Conservation (phyloP, 2,888 invertebrate genomes). For the Meandrusa payeni region DNA sequence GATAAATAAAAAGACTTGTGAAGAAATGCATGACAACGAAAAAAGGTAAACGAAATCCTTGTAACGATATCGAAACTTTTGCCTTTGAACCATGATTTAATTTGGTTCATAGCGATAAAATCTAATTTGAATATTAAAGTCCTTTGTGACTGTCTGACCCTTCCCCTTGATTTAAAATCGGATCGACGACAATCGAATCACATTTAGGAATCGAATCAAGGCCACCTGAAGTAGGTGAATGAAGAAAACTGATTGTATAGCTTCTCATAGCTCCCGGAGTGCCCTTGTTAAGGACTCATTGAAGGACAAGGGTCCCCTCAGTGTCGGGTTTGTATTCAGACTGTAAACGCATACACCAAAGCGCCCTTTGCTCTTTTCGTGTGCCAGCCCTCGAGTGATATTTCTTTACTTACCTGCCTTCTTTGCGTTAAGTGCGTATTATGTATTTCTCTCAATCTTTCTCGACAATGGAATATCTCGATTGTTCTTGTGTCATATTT, state of each 20-base stretch:
- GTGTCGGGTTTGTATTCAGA: constrained; percentile 37
- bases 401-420: constrained; percentile 57
- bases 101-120: constrained; percentile 62
- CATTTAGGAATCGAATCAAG: constrained; percentile 69
- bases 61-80: constrained; percentile 31
- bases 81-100: too few relatives aligned
- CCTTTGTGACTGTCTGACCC: constrained; percentile 57
- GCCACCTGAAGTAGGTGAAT: constrained; percentile 67
- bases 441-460: constrained; percentile 38
- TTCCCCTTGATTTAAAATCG: constrained; percentile 51
- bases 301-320: constrained; percentile 63
- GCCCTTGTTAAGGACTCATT: constrained; percentile 72
- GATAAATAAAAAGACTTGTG: too few relatives aligned
- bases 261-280: constrained; percentile 53
- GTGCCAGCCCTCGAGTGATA: constrained; percentile 51
- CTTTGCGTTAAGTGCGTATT: constrained; percentile 39
- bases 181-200: constrained; percentile 65
- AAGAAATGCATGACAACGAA: too few relatives aligned
- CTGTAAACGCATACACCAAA: constrained; percentile 37
- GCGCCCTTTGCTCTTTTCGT: constrained; percentile 75
- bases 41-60: not conserved
- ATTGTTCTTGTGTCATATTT: constrained; percentile 18
- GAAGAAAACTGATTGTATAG: constrained; percentile 63
- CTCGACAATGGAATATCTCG: constrained; percentile 32
- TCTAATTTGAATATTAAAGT: constrained; percentile 53